A percentile compares a stretch with the other conserved stretches of the same genome.
These are phyloP conservation scores for Gibbula magus DNA, from an alignment of 2,888 invertebrate species.

Conservation along the genomic window DNA sequence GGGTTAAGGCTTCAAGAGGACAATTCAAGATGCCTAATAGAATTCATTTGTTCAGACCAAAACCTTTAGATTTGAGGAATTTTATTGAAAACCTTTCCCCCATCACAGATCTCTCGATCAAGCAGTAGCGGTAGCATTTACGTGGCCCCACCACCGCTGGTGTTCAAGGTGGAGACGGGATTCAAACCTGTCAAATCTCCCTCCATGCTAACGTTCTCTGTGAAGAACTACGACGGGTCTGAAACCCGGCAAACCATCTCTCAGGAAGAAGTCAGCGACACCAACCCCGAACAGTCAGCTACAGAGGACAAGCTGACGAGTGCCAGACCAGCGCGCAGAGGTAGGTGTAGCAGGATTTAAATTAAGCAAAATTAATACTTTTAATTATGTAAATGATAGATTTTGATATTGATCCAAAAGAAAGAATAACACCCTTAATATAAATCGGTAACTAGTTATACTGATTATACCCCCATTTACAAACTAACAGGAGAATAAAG, in stretches of 20 bases:
- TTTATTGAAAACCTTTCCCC: neutral
- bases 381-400: neutral
- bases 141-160: constrained; percentile 59
- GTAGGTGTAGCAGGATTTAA: neutral
- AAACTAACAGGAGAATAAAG: too few species aligned
- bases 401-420: too few species aligned
- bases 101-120: constrained; percentile 35
- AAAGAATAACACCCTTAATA: too few species aligned
- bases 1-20: too few species aligned
- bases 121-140: constrained; percentile 45
- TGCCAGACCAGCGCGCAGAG: constrained; percentile 40
- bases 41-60: neutral
- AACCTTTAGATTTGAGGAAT: too few species aligned
- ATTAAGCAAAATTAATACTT: neutral
- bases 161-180: constrained; percentile 69
- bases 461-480: too few species aligned
- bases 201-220: constrained; percentile 62
- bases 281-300: constrained; percentile 58
- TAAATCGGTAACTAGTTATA: too few species aligned
- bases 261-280: constrained; percentile 61
- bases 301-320: constrained; percentile 50
- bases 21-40: constrained; percentile 16
- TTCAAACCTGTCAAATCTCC: constrained; percentile 62
- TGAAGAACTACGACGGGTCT: constrained; percentile 72
- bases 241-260: constrained; percentile 64